Evolutionary conservation across 1,140 invertebrate species (phyloP), one percentile per base, ranked within the genome.

Genomic region (Drosophila suzukii): DNA sequence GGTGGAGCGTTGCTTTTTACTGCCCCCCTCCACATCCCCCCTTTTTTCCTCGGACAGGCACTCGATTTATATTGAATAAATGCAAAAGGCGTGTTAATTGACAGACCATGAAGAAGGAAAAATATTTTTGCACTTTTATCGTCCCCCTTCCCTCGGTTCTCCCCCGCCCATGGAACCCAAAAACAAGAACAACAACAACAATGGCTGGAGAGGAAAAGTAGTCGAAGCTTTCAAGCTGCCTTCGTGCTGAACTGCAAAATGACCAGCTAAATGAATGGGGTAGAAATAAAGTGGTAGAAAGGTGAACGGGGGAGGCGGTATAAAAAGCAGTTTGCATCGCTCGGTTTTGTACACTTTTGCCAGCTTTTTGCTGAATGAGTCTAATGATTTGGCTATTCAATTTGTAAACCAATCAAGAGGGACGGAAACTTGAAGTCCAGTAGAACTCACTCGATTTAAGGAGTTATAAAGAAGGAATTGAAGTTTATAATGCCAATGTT

Each of bases 41-140:
- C 41, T 5, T 30, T 27, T 15, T 17, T 20, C 8, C 49, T 47
- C 15, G 17, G 39, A 39, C 55, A 36, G 54, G 17, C 77, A 74
- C 84, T 80, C 84, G 79, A 86, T 88, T 84, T 84, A 78, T 89
- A 89, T 89, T 89, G 85, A 89, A 84, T 84, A 84, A 89, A 89
- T 89, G 85, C 80, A 89, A 89, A 89, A 89, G 73, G 80, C 84
- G 84, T 89, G 84, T 89, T 89, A 89, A 89, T 89, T 89, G 84
- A 81, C 84, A 89, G 84, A 89, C 84, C 84, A 89, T 89, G 84
- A 89, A 89, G 77, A 66, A 72, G 63, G 49, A 89, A 71, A 85
- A 84, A 89, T 80, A 80, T 83, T 77, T 86, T 83, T 88, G 79
- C 80, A 88, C 82, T 86, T 78, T 78, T 78, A 73, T 65, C 34